A percentile compares a stretch with the other conserved stretches of the same genome.
phyloP scores from a whole-genome alignment of 1,140 invertebrate species.

The Sesamia nonagrioides region DNA sequence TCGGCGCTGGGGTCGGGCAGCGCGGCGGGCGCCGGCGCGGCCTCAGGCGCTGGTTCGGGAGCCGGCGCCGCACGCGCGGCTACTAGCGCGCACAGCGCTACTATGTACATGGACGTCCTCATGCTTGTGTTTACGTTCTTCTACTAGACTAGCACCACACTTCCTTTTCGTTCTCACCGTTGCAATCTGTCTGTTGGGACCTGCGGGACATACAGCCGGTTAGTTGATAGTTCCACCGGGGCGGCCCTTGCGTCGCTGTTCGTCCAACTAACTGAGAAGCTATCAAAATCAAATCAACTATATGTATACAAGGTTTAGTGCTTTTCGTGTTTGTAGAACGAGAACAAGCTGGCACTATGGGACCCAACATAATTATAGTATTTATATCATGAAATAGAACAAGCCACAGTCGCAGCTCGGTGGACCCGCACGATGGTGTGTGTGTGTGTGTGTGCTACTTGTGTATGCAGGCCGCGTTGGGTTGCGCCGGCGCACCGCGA shows the following conservation, averaged over 20 bases:
- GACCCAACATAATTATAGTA: neutral
- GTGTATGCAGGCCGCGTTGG: slow-evolving; percentile 13
- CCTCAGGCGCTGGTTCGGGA: slow-evolving; percentile 63
- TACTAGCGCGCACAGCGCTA: slow-evolving; percentile 68
- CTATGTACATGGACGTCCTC: slow-evolving; percentile 68
- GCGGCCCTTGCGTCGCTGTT: neutral
- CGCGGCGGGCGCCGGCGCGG: slow-evolving; percentile 61
- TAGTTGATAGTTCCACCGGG: slow-evolving; percentile 20
- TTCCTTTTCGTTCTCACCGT: slow-evolving; percentile 43
- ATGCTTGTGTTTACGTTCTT: slow-evolving; percentile 56
- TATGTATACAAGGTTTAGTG: too few relatives aligned
- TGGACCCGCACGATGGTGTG: slow-evolving; percentile 10
- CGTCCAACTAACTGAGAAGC: neutral
- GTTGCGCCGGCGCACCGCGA: neutral
- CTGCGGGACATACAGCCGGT: neutral
- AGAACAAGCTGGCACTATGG: neutral
- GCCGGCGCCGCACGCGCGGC: slow-evolving; percentile 58
- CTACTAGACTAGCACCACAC: neutral
- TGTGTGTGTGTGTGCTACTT: slow-evolving; percentile 22
- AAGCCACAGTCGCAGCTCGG: neutral
- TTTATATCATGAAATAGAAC: neutral
- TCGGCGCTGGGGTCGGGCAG: slow-evolving; percentile 72
- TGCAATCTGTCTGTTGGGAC: slow-evolving; percentile 48
- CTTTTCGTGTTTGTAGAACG: neutral
- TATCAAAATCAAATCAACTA: too few relatives aligned